These are phyloP conservation scores for Sarcophaga subvicina DNA, from an alignment of 2,888 invertebrate genomes.

Conservation along the genomic window DNA sequence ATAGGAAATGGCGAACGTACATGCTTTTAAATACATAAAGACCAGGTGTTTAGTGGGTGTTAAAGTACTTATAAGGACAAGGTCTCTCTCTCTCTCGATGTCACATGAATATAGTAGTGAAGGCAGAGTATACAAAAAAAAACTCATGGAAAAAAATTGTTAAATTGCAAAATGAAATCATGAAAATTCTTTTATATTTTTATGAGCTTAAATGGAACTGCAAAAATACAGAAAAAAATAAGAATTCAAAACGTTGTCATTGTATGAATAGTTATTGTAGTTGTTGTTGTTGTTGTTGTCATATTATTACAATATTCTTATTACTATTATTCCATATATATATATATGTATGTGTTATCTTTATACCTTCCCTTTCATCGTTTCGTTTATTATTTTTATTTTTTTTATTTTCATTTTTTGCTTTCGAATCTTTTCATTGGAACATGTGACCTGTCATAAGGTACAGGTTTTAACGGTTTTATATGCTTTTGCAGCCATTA, in stretches of 20 bases:
- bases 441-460: conserved; percentile 68
- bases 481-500: background rate
- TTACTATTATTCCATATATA: conserved; percentile 31
- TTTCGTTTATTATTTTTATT: background rate
- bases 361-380: conserved; percentile 18
- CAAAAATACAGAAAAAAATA: conserved; percentile 32
- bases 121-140: background rate
- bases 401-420: conserved; percentile 23
- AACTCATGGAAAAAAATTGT: conserved; percentile 31
- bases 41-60: background rate
- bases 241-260: conserved; percentile 70
- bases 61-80: background rate
- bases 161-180: conserved; percentile 71
- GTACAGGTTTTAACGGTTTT: conserved; percentile 62
- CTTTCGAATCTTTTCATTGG: conserved; percentile 54
- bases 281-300: conserved; percentile 46
- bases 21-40: background rate
- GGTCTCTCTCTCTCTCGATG: background rate
- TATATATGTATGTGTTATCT: conserved; percentile 26
- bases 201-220: conserved; percentile 74
- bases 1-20: too few species aligned
- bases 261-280: conserved; percentile 39
- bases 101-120: too few species aligned
- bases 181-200: conserved; percentile 73
- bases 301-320: conserved; percentile 50